Evolutionary conservation across 2,888 invertebrate species (phyloP), one percentile per base, ranked within the genome.

Genomic region (Eumacrocentrus americanus): DNA sequence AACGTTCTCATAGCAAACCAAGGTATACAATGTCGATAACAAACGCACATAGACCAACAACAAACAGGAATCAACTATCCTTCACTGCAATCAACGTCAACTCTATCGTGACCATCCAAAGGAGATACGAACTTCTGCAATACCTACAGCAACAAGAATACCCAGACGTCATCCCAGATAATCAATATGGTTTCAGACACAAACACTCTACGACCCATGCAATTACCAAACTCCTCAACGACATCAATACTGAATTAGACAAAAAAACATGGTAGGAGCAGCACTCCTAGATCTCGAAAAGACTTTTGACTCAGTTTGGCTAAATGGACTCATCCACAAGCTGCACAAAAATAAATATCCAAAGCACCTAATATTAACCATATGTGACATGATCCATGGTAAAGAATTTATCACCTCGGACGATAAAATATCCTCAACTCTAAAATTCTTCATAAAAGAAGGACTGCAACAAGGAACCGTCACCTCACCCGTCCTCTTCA

Each of bases 161-260:
- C n/a, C n/a, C n/a, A n/a, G n/a, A 42, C 42, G 4, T 42, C 4
- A 42, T 42, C 76, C 78, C 77, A 1, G 2, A 20, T 2, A 42
- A 42, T 11, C 42, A 42, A 42, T 42, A 3, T 20, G 42, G 42
- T 18, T 42, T 42, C 18, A 18, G 18, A 6, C 4, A 20, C 1
- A 18, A 42, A 5, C 18, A 16, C 5, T 42, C 42, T 3, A 18
- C 42, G 3, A 2, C 7, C 2, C 66, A 62, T n/a, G 65, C 65
- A 1, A 37, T 60, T 0, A 48, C 63, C 12, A 65, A 63, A 47
- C 5, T 63, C 0, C 16, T 61, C 3, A 52, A 51, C 0, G 61
- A 63, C 3, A 6, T 60, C 0, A 58, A 54, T 11, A 16, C 2
- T 1, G 5, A 47, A n/a, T 5, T 56, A 0, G n/a, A 34, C 51